Conservation (phyloP, 2,797 vertebrate genomes). For the Anabas testudineus region DNA sequence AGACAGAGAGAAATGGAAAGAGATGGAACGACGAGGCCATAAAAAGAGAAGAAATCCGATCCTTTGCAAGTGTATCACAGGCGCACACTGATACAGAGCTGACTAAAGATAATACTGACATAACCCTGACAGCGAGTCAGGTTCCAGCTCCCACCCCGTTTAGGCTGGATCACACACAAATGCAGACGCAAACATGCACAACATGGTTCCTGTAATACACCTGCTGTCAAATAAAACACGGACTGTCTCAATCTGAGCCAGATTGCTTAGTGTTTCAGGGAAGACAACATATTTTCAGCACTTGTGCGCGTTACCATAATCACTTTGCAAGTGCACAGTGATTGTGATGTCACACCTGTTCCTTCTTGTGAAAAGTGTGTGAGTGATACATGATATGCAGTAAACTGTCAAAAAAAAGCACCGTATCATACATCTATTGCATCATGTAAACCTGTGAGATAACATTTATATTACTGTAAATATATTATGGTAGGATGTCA, state of each 20-base stretch:
- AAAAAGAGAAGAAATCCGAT: conserved; percentile 66
- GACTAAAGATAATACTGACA: conserved; percentile 67
- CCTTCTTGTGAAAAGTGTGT: conserved; percentile 17
- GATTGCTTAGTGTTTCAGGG: conserved; percentile 24
- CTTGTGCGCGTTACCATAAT: conserved; percentile 46
- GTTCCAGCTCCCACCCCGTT: conserved; percentile 18
- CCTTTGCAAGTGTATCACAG: conserved; percentile 42
- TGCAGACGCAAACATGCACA: conserved; percentile 1
- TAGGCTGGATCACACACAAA: conserved; percentile 15
- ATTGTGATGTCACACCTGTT: conserved; percentile 30
- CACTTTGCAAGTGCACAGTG: conserved; percentile 23
- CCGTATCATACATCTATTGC: neutral
- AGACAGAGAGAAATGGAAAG: conserved; percentile 50
- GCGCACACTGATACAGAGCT: conserved; percentile 32
- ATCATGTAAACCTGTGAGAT: neutral
- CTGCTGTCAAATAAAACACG: conserved; percentile 52
- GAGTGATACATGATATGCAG: conserved; percentile 21
- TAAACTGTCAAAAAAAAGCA: conserved; percentile 9
- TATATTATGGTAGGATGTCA: neutral
- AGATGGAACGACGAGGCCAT: conserved; percentile 53
- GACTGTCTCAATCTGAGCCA: conserved; percentile 30
- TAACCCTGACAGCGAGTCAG: conserved; percentile 56
- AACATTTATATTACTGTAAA: neutral
- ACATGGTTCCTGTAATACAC: conserved; percentile 30
- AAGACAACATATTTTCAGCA: conserved; percentile 16